A percentile compares a stretch with the other conserved stretches of the same genome.
Evolutionary conservation across 2,797 vertebrate species (phyloP).

Genomic region (Lerista edwardsae): DNA sequence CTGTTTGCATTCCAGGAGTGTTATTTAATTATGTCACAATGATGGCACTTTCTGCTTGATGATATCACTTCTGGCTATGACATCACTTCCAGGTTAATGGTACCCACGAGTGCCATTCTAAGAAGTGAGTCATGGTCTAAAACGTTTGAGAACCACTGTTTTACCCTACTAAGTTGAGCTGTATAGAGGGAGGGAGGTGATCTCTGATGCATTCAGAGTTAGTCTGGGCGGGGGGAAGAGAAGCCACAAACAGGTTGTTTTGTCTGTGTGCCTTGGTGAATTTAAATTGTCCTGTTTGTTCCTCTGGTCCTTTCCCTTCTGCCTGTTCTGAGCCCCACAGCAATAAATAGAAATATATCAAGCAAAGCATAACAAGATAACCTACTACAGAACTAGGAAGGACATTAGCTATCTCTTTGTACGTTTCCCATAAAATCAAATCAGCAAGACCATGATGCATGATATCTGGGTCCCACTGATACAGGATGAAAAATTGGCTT

Average conservation of each 20-base stretch:
- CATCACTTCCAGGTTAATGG: no score
- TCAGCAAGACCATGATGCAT: neutral
- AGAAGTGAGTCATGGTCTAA: no score
- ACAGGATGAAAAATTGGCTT: neutral
- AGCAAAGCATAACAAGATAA: slow-evolving; percentile 7
- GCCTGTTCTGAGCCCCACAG: neutral
- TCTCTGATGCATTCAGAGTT: no score
- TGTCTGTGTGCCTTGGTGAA: slow-evolving; percentile 45
- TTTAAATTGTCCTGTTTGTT: slow-evolving; percentile 52
- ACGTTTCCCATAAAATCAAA: neutral
- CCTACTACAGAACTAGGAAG: neutral
- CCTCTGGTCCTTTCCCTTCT: slow-evolving; percentile 12
- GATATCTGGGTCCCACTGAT: neutral
- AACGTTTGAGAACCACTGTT: no score
- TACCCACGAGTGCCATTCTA: no score
- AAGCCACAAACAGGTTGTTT: neutral
- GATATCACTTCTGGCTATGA: no score
- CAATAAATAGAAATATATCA: neutral
- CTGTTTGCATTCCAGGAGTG: no score
- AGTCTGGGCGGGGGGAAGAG: no score
- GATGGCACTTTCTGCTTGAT: no score
- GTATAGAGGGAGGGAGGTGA: no score
- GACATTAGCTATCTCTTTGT: neutral
- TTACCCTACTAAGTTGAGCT: no score
- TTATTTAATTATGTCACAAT: no score